Evolutionary conservation across 2,113 vertebrate genomes (phyloP), one percentile per base, ranked within the genome.

Genomic region (Lagopus muta): DNA sequence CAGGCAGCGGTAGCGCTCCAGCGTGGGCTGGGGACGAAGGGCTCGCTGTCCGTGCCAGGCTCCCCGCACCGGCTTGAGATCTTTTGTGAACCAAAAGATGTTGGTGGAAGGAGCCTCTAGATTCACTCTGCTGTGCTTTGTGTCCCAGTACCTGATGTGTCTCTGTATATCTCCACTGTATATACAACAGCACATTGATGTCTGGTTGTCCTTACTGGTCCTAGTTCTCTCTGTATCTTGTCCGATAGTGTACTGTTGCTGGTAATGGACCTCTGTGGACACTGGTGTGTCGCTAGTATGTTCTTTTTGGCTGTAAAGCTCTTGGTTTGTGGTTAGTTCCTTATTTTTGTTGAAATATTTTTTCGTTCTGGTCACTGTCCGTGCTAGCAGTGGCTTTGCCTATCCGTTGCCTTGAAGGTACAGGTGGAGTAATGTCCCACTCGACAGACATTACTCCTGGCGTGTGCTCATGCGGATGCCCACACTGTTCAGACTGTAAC

Each of bases 381-480:
- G 97, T 97, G 97, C 97, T 98, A 96, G 95, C 97, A 42, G 98
- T 97, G 97, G 98, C 98, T 98, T 98, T 97, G 97, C 98, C 97
- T 98, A 86, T 98, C 93, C 97, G 96, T 98, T 98, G 98, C 97
- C 98, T 95, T 86, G 38, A 95, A 98, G 97, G 97, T 97, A 92
- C 97, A 97, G 98, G 97, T 96, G 98, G 98, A 98, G 98, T 98
- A 98, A 98, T 98, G 98, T 97, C 97, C 96, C 95, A 78, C 82
- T 13, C 90, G 91, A 88, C 97, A 7, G 96, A 97, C 98, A 98
- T 98, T 98, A 96, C 97, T 98, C 97, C 97, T 76, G 50, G 97
- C 81, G 93, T 97, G 97, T 97, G 97, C 97, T 98, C 97, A 96
- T 97, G 98, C 97, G 77, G 97, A 97, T 95, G 97, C 97, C 97